Percentiles rank a stretch among this genome's conserved stretches.
phyloP scores from a whole-genome alignment of 2,113 vertebrate species.

The Hystrix brachyura region DNA sequence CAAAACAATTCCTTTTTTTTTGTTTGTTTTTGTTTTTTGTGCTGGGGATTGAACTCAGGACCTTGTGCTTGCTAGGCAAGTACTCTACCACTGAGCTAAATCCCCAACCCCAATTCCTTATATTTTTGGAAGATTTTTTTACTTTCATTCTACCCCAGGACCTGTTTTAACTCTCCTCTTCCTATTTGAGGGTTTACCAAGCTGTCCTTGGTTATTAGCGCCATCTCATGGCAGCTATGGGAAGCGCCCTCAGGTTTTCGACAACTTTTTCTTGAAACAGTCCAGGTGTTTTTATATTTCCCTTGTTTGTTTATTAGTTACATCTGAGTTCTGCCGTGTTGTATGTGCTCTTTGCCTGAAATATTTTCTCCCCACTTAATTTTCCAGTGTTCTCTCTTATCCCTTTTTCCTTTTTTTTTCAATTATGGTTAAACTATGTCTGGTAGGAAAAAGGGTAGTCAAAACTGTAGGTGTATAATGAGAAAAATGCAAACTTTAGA shows the following conservation, averaged over 20 bases:
- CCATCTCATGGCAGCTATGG: neutral
- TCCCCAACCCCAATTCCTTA: neutral
- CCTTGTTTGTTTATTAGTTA: neutral
- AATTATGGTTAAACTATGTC: neutral
- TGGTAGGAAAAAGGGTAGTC: neutral
- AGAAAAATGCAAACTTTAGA: slow-evolving; percentile 30
- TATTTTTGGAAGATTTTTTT: neutral
- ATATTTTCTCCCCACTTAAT: neutral
- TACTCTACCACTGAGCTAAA: too few species aligned
- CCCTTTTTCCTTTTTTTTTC: neutral
- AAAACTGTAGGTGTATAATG: neutral
- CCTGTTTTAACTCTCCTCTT: neutral
- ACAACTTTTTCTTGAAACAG: neutral
- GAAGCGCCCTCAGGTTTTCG: neutral
- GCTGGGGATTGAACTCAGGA: too few species aligned
- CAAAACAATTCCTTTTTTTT: neutral
- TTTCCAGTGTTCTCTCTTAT: neutral
- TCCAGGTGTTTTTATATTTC: neutral
- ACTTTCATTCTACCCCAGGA: neutral
- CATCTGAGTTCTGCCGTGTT: neutral
- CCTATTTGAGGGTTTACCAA: slow-evolving; percentile 14
- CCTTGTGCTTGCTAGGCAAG: too few species aligned
- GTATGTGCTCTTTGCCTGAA: neutral
- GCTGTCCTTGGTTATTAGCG: slow-evolving; percentile 16
- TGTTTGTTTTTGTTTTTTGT: neutral